Evolutionary conservation across 2,888 invertebrate species (phyloP), one percentile per base, ranked within the genome.

Genomic region (Deilephila porcellus): DNA sequence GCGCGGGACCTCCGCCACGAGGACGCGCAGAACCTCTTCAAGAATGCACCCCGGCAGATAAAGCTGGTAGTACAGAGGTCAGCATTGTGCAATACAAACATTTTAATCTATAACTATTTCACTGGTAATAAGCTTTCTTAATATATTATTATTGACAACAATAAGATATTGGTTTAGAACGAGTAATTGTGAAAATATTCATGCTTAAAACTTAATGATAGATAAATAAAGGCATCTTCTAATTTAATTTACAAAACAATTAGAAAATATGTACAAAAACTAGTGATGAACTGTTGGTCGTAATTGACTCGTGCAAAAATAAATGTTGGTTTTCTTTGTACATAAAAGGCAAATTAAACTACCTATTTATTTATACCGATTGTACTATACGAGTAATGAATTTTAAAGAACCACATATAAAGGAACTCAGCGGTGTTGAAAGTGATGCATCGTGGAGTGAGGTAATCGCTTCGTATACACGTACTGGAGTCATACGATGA

Each of bases 21-120:
- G 89, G 98, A 98, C 93, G 99, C 98, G 73, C 98, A 98, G 93
- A 97, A 97, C 88, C 95, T 98, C 78, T 98, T 98, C 91, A 97
- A 96, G 90, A 97, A 97, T 88, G 97, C 98, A 78, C 97, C 96
- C 76, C 97, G 96, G 86, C 96, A 97, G 85, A 97, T 98, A 86
- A 96, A 96, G 89, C 94, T 98, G 80, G 97, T 97, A 79, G 96
- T 98, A 76, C 97, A 98, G 93, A 97, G 98, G 98, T 97, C 92
- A 86, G 73, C 53, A 64, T 53, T 7, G 19, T 14, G 14, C n/a
- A 19, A 1, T 11, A 32, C 45, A 45, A 45, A 45, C 14, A 45
- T 11, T 45, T 45, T 45, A 45, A 11, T 3, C 14, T 14, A 45
- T 11, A 11, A 0, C 45, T 45, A 45, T 11, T 45, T 45, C 14